Evolutionary conservation across 1,140 invertebrate species (phyloP).

Genomic region (Drosophila kikkawai): DNA sequence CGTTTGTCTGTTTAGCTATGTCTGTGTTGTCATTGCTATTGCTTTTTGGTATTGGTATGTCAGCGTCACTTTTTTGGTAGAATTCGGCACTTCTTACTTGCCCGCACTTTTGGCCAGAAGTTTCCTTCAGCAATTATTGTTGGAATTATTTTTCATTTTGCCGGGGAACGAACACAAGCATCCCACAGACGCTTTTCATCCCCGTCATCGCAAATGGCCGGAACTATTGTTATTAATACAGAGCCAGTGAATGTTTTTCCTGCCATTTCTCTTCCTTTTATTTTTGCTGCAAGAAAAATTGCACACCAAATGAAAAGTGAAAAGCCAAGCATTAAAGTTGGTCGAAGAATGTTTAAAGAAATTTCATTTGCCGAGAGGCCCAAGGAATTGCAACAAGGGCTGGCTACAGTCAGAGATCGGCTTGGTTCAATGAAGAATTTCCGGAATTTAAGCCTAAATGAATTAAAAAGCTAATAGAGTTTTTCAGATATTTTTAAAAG

Average conservation of each 20-base stretch:
- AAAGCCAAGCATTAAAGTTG: slow-evolving; percentile 40
- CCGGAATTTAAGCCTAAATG: background rate
- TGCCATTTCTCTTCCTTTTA: slow-evolving; percentile 13
- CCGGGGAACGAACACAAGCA: slow-evolving; percentile 17
- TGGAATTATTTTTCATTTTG: slow-evolving; percentile 79
- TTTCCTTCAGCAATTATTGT: slow-evolving; percentile 76
- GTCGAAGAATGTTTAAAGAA: slow-evolving; percentile 38
- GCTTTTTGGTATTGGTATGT: slow-evolving; percentile 19
- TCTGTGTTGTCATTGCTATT: slow-evolving; percentile 34
- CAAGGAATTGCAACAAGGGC: slow-evolving; percentile 10
- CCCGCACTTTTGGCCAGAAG: slow-evolving; percentile 49
- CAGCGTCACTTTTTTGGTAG: slow-evolving; percentile 13
- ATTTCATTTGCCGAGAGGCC: slow-evolving; percentile 40
- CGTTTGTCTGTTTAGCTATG: slow-evolving; percentile 71
- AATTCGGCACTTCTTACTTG: slow-evolving; percentile 25
- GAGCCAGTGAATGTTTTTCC: slow-evolving; percentile 49
- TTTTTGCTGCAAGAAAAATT: slow-evolving; percentile 52
- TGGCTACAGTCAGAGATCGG: background rate
- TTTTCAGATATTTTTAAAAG: no score
- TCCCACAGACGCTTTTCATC: slow-evolving; percentile 27
- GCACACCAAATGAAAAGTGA: slow-evolving; percentile 67
- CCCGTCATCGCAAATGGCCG: slow-evolving; percentile 49
- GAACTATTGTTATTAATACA: slow-evolving; percentile 78
- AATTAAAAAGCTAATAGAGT: background rate
- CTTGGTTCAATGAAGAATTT: slow-evolving; percentile 1